A percentile compares a stretch with the other conserved stretches of the same genome.
Evolutionary conservation across 2,797 vertebrate species (phyloP).

Genomic region (Leptoclinus maculatus): DNA sequence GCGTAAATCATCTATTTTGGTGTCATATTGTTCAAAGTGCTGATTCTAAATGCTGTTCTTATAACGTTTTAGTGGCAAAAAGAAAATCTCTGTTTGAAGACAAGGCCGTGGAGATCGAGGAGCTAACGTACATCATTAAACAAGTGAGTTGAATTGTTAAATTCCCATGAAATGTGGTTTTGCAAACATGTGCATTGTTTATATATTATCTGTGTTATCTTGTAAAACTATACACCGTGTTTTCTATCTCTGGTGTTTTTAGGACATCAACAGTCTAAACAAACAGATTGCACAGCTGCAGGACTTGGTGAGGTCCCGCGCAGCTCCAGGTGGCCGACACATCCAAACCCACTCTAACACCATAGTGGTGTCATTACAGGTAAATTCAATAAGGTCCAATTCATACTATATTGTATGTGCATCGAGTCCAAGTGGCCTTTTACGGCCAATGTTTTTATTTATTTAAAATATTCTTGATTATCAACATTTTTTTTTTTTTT

Average conservation of each 20-base stretch:
- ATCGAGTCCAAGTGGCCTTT: neutral
- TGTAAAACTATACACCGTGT: neutral
- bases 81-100: slow-evolving; percentile 96
- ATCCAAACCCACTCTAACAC: slow-evolving; percentile 94
- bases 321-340: slow-evolving; percentile 89
- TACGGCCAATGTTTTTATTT: neutral
- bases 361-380: slow-evolving; percentile 94
- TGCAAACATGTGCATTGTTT: no score
- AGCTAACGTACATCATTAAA: slow-evolving; percentile 95
- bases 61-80: slow-evolving; percentile 89
- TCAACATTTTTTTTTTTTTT: neutral
- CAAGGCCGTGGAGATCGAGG: slow-evolving; percentile 94
- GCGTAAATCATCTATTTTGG: neutral
- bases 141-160: slow-evolving; percentile 82
- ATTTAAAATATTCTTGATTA: neutral
- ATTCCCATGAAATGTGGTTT: neutral
- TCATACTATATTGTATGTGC: neutral
- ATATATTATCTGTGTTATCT: neutral
- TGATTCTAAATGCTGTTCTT: slow-evolving; percentile 20
- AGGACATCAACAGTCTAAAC: slow-evolving; percentile 96
- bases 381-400: slow-evolving; percentile 35
- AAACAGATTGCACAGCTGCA: slow-evolving; percentile 96
- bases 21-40: neutral
- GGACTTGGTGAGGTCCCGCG: slow-evolving; percentile 89
- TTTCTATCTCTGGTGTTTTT: slow-evolving; percentile 13